Evolutionary conservation across 53 echinoderm and acorn worm species (phyloP), one percentile per base, ranked within the genome.

Genomic region (Paracentrotus lividus): DNA sequence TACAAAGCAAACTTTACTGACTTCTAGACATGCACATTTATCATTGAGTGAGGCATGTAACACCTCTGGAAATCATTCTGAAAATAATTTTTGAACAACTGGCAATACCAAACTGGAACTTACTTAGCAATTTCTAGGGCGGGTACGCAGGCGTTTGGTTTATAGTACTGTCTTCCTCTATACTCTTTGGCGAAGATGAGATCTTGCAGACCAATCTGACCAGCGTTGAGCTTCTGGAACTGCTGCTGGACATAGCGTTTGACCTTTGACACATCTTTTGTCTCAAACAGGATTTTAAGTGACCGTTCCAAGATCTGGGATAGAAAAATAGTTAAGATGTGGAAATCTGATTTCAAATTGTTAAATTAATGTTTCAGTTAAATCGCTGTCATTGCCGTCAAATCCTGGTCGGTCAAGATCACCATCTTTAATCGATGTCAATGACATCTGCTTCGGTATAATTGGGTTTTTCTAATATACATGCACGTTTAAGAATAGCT

Each of bases 151-250:
- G 97, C 96, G 32, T 95, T 96, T 8, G 96, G 96, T 26, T 93
- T 91, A 77, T 99, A 99, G 76, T 95, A 94, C 53, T 94, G 94
- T 33, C 93, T 90, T 40, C 99, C 98, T 23, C 99, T 88, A 51
- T 99, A 99, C 90, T 99, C 99, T 90, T 99, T 97, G 88, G 99
- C 99, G 96, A 99, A 99, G 40, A 97, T 94, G 45, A 99, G 95
- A 45, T 97, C 97, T 88, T 99, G 99, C 61, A 97, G 94, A 55
- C 95, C 96, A 45, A 96, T 90, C 34, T 95, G 95, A 53, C 99
- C 99, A 21, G 97, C 96, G 15, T 95, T 94, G 69, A 99, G 93
- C 92, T 98, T 99, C 85, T 96, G 94, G 92, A 97, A 99, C 52
- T 99, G 99, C 49, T 95, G 94, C 95, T 99, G 97, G 14, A 96